A percentile compares a stretch with the other conserved stretches of the same genome.
Conservation (phyloP, 1,140 invertebrate species). For the Cydia fagiglandana region DNA sequence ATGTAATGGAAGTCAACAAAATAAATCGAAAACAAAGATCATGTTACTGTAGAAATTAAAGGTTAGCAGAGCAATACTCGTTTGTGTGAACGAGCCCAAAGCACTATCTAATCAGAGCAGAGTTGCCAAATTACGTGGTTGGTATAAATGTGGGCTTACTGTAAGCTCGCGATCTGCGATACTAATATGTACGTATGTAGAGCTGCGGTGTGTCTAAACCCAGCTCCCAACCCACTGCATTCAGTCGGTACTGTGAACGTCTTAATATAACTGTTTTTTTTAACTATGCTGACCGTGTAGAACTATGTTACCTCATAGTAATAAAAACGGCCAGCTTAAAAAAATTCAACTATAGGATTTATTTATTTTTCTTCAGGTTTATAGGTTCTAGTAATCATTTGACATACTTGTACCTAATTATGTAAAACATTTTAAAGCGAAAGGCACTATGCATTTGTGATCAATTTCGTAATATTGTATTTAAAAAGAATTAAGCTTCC, state of each 20-base stretch:
- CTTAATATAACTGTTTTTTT: neutral
- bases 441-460: no score
- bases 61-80: slow-evolving; percentile 68
- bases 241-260: neutral
- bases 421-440: no score
- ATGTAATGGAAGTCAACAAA: slow-evolving; percentile 26
- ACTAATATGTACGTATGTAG: slow-evolving; percentile 39
- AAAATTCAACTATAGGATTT: no score
- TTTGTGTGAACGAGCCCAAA: slow-evolving; percentile 71
- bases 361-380: no score
- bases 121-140: slow-evolving; percentile 74
- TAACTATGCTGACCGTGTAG: no score
- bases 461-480: no score
- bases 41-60: slow-evolving; percentile 51
- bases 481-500: no score
- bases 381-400: no score
- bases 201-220: neutral
- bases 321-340: no score
- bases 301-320: no score
- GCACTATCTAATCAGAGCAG: slow-evolving; percentile 75
- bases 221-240: neutral
- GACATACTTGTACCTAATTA: no score
- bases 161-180: slow-evolving; percentile 63
- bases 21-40: slow-evolving; percentile 45
- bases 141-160: slow-evolving; percentile 73